These are phyloP conservation scores for Heliocidaris tuberculata DNA, from an alignment of 35 echinoderm and acorn worm species.

Conservation along the genomic window DNA sequence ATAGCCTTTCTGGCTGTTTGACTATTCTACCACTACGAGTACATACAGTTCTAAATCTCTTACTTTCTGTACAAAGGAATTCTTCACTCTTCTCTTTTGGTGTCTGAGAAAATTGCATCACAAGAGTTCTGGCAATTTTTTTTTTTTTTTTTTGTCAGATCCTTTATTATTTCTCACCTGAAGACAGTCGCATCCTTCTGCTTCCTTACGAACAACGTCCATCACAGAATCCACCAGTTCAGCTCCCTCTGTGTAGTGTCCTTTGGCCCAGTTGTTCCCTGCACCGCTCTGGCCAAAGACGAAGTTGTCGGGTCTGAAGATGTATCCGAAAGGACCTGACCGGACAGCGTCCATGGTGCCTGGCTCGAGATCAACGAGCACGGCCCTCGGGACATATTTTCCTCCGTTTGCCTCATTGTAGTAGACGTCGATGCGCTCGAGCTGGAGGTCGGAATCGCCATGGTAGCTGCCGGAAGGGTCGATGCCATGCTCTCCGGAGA, in stretches of 20 bases:
- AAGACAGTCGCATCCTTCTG: background rate
- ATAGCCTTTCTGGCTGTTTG: no score
- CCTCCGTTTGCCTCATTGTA: background rate
- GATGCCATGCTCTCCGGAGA: background rate
- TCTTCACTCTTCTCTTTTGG: no score
- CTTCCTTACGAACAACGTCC: background rate
- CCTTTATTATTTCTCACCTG: constrained; percentile 19
- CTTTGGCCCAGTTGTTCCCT: constrained; percentile 95
- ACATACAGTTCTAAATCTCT: no score
- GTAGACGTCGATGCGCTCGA: background rate
- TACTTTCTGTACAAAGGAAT: no score
- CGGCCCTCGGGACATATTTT: constrained; percentile 35
- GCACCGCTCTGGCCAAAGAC: constrained; percentile 94
- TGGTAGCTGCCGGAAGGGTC: background rate
- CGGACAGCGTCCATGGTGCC: constrained; percentile 96
- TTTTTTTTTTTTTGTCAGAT: no score
- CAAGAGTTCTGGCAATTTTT: no score
- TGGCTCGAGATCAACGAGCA: constrained; percentile 88
- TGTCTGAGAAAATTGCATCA: no score
- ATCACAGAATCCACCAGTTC: constrained; percentile 79
- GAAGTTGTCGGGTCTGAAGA: constrained; percentile 94
- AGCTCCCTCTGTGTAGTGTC: constrained; percentile 91
- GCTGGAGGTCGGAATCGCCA: background rate
- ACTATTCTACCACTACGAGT: no score
- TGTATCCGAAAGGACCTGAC: constrained; percentile 81